Evolutionary conservation across 2,113 vertebrate genomes (phyloP), one percentile per base, ranked within the genome.

Genomic region (Typhlomys cinereus): DNA sequence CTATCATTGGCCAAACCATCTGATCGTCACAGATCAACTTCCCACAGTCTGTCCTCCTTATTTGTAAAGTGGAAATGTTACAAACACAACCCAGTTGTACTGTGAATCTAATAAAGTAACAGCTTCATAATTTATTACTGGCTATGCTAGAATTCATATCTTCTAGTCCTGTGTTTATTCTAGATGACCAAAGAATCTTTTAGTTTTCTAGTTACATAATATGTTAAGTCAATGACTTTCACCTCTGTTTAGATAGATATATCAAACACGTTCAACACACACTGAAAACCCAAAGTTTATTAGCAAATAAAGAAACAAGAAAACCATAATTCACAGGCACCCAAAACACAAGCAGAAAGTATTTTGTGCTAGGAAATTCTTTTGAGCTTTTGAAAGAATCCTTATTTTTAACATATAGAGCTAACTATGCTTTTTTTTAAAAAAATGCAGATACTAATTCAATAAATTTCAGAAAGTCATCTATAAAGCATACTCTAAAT

Each of bases 361-460:
- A 27, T 50, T 76, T 48, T 59, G 57, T 52, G 12, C 61, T 57
- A 5, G 70, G 34, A 79, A 90, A 85, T 12, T 25, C 44, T 29
- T 85, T 66, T 50, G 66, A 62, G 25, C 48, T 89, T 86, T 67
- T 57, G 27, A 93, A 78, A 88, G 39, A 46, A 34, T 94, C 57
- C 70, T 71, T 29, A 29, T 59, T 73, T n/a, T 82, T 48, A 88
- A 50, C 52, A 78, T 44, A 86, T 12, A 48, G 5, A 75, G 76
- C 59, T 86, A 92, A 79, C 79, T 73, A n/a, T 57, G n/a, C 66
- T 85, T 90, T 85, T 85, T 88, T n/a, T n/a, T n/a, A n/a, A n/a
- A n/a, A n/a, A 27, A 88, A 34, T 91, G 44, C 31, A 86, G 21
- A 84, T 70, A 91, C 70, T 80, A 11, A 13, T 83, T 46, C 61